These are phyloP conservation scores for Andrena trimmerana DNA, from an alignment of 2,888 invertebrate species.

Conservation along the genomic window DNA sequence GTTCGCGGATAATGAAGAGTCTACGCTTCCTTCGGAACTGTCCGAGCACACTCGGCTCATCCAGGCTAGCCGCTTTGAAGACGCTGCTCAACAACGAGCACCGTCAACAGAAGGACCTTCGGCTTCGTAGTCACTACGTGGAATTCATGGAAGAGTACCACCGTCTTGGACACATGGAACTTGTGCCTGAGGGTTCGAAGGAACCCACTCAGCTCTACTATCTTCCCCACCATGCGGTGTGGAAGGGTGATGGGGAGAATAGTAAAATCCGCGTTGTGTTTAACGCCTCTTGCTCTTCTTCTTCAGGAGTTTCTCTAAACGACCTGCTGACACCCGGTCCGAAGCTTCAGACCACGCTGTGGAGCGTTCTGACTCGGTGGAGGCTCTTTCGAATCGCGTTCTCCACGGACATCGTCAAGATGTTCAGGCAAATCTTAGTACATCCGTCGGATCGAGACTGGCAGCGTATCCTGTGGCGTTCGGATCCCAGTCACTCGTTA, in stretches of 20 bases:
- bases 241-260: background rate
- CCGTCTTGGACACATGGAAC: background rate
- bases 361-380: background rate
- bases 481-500: too few species aligned
- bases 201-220: background rate
- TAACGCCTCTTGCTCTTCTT: background rate
- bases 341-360: background rate
- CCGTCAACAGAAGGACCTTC: background rate
- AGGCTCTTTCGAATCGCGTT: too few species aligned
- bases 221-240: background rate
- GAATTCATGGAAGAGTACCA: background rate
- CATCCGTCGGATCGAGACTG: too few species aligned
- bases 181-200: too few species aligned
- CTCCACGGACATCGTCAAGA: too few species aligned
- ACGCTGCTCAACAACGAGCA: background rate
- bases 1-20: too few species aligned
- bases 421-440: too few species aligned
- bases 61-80: background rate
- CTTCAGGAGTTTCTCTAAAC: background rate
- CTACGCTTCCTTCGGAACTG: background rate
- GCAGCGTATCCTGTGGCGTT: too few species aligned
- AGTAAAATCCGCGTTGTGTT: background rate
- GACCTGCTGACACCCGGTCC: background rate
- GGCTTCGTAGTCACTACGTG: background rate
- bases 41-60: background rate